Evolutionary conservation across 2,888 invertebrate genomes (phyloP), one percentile per base, ranked within the genome.

Genomic region (Hylaea fasciaria): DNA sequence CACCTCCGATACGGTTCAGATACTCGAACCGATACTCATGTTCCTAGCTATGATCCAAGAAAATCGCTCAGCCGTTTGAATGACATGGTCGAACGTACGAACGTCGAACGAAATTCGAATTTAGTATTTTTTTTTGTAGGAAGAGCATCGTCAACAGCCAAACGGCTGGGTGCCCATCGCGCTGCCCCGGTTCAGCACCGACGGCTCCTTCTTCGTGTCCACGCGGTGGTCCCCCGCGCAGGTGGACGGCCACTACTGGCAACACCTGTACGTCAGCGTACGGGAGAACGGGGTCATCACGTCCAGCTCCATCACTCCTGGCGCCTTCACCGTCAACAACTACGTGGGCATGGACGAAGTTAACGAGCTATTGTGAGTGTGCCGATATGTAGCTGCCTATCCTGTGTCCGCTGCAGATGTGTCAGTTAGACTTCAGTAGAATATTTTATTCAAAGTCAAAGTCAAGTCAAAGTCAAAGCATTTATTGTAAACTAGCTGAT

Each of bases 141-240:
- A 93, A 54, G 91, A 91, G 17, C 83, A 85, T 7, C 86, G 94
- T 2, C 74, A 85, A 14, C 94, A 96, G 71, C 84, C 93, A 0
- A 87, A 93, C 0, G 97, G 97, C 0, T 97, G 97, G 97, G 87
- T 97, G 0, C 93, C 94, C 0, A 89, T 94, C 0, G 91, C 93
- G 0, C 82, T 93, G 0, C 95, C 96, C 0, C 80, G 90, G 0
- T 94, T 93, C 74, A 91, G 91, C 47, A 78, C 86, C 0, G 69
- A 74, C 22, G 93, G 93, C 0, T 82, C 88, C 47, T 85, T 83
- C 68, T 89, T 86, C 73, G 70, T 93, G 11, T 89, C 90, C 3
- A 81, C 86, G 11, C 82, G 89, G 32, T 91, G 91, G 91, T 89
- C 90, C 0, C 57, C 76, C 12, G 70, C 73, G 49, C 90, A 88